Base-by-base conservation (phyloP, 2,888 invertebrate species). In the Lobophora halterata region DNA sequence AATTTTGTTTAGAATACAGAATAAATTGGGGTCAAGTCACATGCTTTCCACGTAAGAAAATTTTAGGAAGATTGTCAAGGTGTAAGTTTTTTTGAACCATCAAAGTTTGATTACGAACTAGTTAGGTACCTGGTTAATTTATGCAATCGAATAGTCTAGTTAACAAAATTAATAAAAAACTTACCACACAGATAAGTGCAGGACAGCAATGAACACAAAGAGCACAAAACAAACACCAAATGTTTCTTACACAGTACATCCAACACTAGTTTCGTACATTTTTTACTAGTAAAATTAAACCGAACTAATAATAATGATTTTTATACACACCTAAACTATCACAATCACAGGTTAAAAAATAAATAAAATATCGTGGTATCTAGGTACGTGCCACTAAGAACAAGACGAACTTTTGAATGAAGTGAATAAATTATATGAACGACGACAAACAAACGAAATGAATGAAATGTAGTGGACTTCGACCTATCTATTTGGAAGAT, bases 41-140 rank as follows among this genome's bases (percentile, higher is more conserved):
- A 63, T 55, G 56, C 48, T 54, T 40, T 51, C 57, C 52, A 58
- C 58, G 49, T 58, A 52, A 21, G 31, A 32, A 46, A 13, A 13
- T 25, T 14, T 23, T n/a, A 17, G 2, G 2, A 17, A 17, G 5
- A 14, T 17, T 17, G n/a, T 17, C 17, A 17, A 3, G 17, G 17
- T 3, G n/a, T n/a, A n/a, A n/a, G n/a, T n/a, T n/a, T n/a, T n/a
- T n/a, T n/a, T n/a, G n/a, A n/a, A n/a, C n/a, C n/a, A n/a, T n/a
- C n/a, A n/a, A n/a, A n/a, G n/a, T n/a, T n/a, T n/a, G n/a, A n/a
- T n/a, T n/a, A n/a, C n/a, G n/a, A n/a, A n/a, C n/a, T n/a, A n/a
- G n/a, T n/a, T n/a, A n/a, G n/a, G n/a, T n/a, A n/a, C n/a, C n/a
- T n/a, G n/a, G n/a, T n/a, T n/a, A n/a, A n/a, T n/a, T n/a, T n/a